A percentile compares a stretch with the other conserved stretches of the same genome.
These are phyloP conservation scores for Bimastos eiseni DNA, from an alignment of 2,888 invertebrate species.

Conservation along the genomic window DNA sequence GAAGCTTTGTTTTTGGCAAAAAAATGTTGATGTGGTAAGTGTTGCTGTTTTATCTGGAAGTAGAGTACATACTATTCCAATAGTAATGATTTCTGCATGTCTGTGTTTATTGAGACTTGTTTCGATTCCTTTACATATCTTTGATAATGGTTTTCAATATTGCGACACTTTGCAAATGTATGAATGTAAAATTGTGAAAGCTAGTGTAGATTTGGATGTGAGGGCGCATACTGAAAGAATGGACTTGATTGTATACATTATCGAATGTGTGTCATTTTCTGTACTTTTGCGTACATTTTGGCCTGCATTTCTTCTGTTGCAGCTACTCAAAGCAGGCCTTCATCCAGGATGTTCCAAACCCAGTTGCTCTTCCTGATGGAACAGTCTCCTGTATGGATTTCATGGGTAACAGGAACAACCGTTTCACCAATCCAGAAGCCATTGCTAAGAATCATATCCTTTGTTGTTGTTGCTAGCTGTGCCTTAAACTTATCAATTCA, in stretches of 20 bases:
- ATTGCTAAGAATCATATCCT: conserved; percentile 93
- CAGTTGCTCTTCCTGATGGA: conserved; percentile 91
- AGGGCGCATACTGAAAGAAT: too few species aligned
- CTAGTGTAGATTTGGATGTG: too few species aligned
- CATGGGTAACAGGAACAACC: conserved; percentile 92
- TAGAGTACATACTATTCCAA: too few species aligned
- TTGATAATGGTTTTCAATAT: neutral
- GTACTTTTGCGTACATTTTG: neutral
- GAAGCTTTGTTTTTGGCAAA: conserved; percentile 80
- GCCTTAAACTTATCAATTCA: neutral
- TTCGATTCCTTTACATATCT: neutral
- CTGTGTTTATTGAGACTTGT: too few species aligned
- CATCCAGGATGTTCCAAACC: conserved; percentile 86
- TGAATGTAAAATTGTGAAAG: too few species aligned
- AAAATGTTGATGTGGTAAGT: conserved; percentile 72
- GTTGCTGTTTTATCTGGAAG: neutral
- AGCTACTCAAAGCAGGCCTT: conserved; percentile 61
- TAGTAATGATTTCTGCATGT: neutral
- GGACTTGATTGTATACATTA: too few species aligned
- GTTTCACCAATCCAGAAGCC: conserved; percentile 92
- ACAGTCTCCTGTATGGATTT: conserved; percentile 96
- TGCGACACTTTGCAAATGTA: neutral
- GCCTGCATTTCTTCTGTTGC: conserved; percentile 33
- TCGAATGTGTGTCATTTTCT: too few species aligned
- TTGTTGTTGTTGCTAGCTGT: neutral